Evolutionary conservation across 2,797 vertebrate species (phyloP), one percentile per base, ranked within the genome.

Genomic region (Echiichthys vipera): DNA sequence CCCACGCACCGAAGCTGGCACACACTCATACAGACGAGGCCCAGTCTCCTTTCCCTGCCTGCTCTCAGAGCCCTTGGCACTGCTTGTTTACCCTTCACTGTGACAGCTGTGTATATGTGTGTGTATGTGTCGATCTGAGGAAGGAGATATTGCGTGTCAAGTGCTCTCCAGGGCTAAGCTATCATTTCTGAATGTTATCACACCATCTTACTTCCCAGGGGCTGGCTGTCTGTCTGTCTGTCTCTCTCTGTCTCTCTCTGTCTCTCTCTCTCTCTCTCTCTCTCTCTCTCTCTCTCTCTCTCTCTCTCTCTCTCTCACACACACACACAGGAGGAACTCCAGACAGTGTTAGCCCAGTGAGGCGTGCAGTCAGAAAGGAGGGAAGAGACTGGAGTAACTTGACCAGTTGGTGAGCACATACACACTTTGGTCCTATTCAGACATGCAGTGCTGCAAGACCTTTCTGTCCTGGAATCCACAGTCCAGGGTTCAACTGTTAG

Each of bases 121-220:
- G 64, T 78, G 67, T 74, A 61, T 78, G 88, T 93, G 92, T 92
- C 88, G 90, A 93, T 93, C 84, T 91, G 85, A 88, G 86, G 78
- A 79, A 85, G 85, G 85, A 92, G 90, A 93, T 93, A 94, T 94
- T 94, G 93, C 91, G 89, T 94, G 94, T 94, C 94, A 94, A 94
- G 93, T 93, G 92, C 90, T 94, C 94, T 95, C 94, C 91, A 92
- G 93, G 93, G 94, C 92, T 93, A 89, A 93, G 93, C 94, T 95
- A 95, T 95, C 93, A 95, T 94, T 94, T 93, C 92, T 89, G 91
- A 95, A 93, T 92, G 93, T 93, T 95, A 94, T 94, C 94, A 93
- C 93, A 93, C 91, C 90, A 90, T 88, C 89, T 91, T 77, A 81
- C 90, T 89, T 93, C 93, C 91, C 91, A 81, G 74, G 89, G 89